Evolutionary conservation across 2,888 invertebrate species (phyloP), one percentile per base, ranked within the genome.

Genomic region (Zele albiditarsus): DNA sequence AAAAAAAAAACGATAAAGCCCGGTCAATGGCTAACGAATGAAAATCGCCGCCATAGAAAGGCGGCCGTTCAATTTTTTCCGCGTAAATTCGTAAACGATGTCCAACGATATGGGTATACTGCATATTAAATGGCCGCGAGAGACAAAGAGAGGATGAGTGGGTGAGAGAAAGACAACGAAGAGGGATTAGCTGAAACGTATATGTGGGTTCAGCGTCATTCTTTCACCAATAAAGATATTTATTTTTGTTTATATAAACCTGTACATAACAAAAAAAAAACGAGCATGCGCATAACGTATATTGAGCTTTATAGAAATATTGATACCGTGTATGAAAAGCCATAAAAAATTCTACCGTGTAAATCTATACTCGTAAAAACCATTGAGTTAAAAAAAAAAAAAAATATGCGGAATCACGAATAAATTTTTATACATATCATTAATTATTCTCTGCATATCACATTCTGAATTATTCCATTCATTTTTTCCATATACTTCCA

Each of bases 41-140:
- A 86, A 84, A 86, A 85, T 85, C 78, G 80, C 77, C 76, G 77
- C 77, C 65, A 76, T 74, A 83, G 79, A 58, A 71, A 68, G 57
- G 76, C 71, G 72, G 80, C 82, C 79, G 81, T 82, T 83, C 83
- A 81, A 81, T 84, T 81, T 82, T 82, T 77, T 78, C 82, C 82
- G 81, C 82, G 84, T 84, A 86, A 86, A 86, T 86, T 86, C 86
- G 85, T 84, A 85, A 86, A 86, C 83, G 86, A 82, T 83, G 81
- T 83, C 77, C 81, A 78, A 72, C 82, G 80, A 83, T 82, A 84
- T 84, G 83, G 84, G 75, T 65, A 69, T 67, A 78, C 75, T 78
- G 79, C 84, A 86, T 86, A 86, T 87, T 86, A 86, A 87, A 86
- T 86, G 84, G 84, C 84, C 83, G 84, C 20, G 2, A 0, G 20